A percentile compares a stretch with the other conserved stretches of the same genome.
Evolutionary conservation across 2,888 invertebrate genomes (phyloP).

Genomic region (Serrognathus titanus): DNA sequence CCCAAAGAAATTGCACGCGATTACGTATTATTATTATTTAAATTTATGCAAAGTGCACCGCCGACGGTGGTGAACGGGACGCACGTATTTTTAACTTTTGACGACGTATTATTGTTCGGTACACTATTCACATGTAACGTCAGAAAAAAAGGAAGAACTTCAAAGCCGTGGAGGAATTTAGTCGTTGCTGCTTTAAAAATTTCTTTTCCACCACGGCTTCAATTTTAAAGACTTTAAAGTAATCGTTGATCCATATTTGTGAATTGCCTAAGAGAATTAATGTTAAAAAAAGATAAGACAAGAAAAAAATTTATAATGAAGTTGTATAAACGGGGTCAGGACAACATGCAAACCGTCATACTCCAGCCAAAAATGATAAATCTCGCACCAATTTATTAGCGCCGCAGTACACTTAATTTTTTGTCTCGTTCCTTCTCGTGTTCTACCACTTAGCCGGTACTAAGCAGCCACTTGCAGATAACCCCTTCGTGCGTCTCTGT

Average conservation of each 20-base stretch:
- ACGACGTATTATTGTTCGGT: no score
- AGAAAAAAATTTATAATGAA: no score
- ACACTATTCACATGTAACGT: no score
- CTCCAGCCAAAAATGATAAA: not conserved
- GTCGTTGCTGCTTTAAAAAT: no score
- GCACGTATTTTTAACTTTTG: not conserved
- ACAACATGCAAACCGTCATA: not conserved
- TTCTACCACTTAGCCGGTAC: conserved; percentile 31
- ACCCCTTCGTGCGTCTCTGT: conserved; percentile 18
- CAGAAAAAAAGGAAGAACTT: no score
- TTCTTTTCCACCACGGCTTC: no score
- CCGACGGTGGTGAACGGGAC: not conserved
- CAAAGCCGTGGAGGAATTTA: no score
- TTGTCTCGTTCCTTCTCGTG: conserved; percentile 15
- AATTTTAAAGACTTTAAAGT: no score
- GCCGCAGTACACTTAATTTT: not conserved
- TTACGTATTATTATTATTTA: not conserved
- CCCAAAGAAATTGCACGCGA: conserved; percentile 1
- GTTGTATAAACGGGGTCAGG: not conserved
- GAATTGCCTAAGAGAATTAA: no score
- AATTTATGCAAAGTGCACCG: not conserved
- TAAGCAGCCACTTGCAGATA: conserved; percentile 33
- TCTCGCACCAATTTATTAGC: not conserved
- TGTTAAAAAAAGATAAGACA: no score
- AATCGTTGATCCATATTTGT: no score